A percentile compares a stretch with the other conserved stretches of the same genome.
Evolutionary conservation across 37 sponge, comb jelly and placozoan species (phyloP).

Genomic region (Axinella damicornis): DNA sequence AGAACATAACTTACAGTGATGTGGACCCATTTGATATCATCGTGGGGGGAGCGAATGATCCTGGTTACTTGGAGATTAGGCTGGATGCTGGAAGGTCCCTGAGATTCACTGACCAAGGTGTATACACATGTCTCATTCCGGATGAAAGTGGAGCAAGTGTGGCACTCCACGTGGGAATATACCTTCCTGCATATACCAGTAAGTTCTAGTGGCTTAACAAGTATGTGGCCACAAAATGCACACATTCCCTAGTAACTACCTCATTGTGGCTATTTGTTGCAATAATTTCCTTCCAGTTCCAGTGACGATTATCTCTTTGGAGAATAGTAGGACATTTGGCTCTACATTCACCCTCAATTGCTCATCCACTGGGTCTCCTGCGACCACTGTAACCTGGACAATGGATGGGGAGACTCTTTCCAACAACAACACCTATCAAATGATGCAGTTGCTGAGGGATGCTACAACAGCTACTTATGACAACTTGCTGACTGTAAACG

Average conservation of each 20-base stretch:
- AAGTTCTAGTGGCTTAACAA: too few relatives aligned
- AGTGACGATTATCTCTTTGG: neutral
- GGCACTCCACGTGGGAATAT: neutral
- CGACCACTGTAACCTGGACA: slow-evolving; percentile 4
- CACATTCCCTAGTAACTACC: too few relatives aligned
- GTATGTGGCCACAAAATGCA: neutral
- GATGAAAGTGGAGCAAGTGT: neutral
- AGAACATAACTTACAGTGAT: neutral
- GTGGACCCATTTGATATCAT: slow-evolving; percentile 9
- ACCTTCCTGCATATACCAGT: slow-evolving; percentile 15
- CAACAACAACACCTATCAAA: neutral
- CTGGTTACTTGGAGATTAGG: slow-evolving; percentile 18
- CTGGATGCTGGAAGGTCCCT: neutral
- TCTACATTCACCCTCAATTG: slow-evolving; percentile 1
- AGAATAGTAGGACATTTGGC: neutral
- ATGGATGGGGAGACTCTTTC: slow-evolving; percentile 10
- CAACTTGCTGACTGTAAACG: neutral
- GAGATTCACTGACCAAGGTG: slow-evolving; percentile 15
- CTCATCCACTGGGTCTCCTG: slow-evolving; percentile 23
- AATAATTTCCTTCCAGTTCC: slow-evolving; percentile 9
- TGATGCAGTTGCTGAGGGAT: slow-evolving; percentile 14
- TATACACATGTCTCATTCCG: slow-evolving; percentile 16
- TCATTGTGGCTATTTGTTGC: too few relatives aligned
- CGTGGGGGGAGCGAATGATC: slow-evolving; percentile 3
- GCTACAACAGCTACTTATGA: slow-evolving; percentile 31